Evolutionary conservation across 1,140 invertebrate species (phyloP).

Genomic region (Coboldia fuscipes): DNA sequence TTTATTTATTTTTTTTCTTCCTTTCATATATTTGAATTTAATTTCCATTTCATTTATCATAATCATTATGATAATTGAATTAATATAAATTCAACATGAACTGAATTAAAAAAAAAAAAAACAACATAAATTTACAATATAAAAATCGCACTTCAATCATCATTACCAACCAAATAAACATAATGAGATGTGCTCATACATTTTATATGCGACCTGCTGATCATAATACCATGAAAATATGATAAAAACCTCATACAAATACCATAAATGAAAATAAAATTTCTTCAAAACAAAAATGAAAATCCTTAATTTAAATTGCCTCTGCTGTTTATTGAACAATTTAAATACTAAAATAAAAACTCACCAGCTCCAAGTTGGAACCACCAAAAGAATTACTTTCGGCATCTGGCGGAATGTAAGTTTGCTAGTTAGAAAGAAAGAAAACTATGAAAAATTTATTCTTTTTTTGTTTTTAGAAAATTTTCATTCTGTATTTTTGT

Average conservation of each 20-base stretch:
- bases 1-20: background rate
- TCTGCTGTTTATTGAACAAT: background rate
- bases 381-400: slow-evolving; percentile 4
- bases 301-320: background rate
- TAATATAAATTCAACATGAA: background rate
- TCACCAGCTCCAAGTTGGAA: slow-evolving; percentile 6
- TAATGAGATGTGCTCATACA: background rate
- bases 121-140: background rate
- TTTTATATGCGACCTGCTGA: background rate
- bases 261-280: background rate
- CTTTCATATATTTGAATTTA: too few species aligned
- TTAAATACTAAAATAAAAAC: background rate
- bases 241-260: background rate
- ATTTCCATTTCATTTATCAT: too few species aligned
- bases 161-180: background rate
- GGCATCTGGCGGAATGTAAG: slow-evolving; percentile 5
- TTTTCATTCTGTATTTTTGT: too few species aligned
- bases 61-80: too few species aligned
- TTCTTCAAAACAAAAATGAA: background rate
- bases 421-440: too few species aligned
- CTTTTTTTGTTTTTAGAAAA: too few species aligned
- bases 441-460: too few species aligned
- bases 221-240: background rate
- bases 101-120: background rate
- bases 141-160: background rate